These are phyloP conservation scores for Smithornis capensis DNA, from an alignment of 2,113 vertebrate species.

Conservation along the genomic window DNA sequence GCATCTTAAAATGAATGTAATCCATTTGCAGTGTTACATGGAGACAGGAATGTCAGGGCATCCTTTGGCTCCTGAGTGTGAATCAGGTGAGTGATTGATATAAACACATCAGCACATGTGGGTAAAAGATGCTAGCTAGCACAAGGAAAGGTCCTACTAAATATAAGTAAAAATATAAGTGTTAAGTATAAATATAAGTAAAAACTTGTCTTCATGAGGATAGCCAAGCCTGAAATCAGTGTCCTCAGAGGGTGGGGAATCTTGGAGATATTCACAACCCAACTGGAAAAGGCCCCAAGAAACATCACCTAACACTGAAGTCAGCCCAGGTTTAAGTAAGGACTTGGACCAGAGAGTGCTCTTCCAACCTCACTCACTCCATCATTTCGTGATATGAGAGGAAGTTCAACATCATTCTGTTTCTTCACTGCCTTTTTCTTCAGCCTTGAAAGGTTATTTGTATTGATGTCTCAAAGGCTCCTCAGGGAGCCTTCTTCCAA, in stretches of 20 bases:
- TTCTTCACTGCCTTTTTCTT: not conserved
- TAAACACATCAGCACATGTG: not conserved
- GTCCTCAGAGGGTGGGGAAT: not conserved
- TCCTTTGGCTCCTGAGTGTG: not conserved
- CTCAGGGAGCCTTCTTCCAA: constrained; percentile 1
- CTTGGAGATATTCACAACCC: not conserved
- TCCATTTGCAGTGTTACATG: not conserved
- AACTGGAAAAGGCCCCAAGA: not conserved
- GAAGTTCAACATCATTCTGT: not conserved
- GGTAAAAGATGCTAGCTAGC: not conserved
- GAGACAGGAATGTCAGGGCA: not conserved
- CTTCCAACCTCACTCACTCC: not conserved
- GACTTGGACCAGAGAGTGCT: not conserved
- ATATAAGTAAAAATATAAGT: not conserved
- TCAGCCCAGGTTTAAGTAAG: not conserved
- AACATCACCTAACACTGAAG: not conserved
- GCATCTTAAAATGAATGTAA: fast-evolving
- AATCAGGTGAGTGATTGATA: not conserved
- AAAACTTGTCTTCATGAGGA: not conserved
- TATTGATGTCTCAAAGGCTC: not conserved
- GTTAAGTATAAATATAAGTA: not conserved
- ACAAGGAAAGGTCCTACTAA: not conserved
- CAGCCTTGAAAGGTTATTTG: not conserved
- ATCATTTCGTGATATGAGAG: not conserved
- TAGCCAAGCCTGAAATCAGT: not conserved